These are phyloP conservation scores for Lycopodina hypogea DNA, from an alignment of 37 sponge, comb jelly and placozoan genomes.

Conservation along the genomic window DNA sequence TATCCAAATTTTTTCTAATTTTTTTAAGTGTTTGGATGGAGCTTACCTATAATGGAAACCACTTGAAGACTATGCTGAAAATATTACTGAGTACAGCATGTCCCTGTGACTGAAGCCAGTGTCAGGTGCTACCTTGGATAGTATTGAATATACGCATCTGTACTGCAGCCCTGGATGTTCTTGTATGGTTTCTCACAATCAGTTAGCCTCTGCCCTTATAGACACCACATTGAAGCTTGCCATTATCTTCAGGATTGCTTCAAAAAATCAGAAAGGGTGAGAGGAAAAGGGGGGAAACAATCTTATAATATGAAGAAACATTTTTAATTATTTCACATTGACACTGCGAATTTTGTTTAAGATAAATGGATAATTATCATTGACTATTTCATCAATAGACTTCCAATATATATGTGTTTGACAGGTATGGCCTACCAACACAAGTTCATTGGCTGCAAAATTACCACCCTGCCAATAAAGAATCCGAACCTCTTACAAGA, in stretches of 20 bases:
- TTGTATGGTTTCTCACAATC: conserved; percentile 83
- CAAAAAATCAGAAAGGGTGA: conserved; percentile 97
- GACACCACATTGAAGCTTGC: conserved; percentile 97
- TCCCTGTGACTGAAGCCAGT: conserved; percentile 95
- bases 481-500: conserved; percentile 67
- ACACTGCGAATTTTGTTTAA: too few species aligned
- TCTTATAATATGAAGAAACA: too few species aligned
- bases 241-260: conserved; percentile 98
- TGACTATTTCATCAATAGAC: too few species aligned
- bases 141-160: conserved; percentile 77
- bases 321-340: too few species aligned
- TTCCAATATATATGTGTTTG: too few species aligned
- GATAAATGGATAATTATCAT: too few species aligned
- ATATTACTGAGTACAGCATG: conserved; percentile 95
- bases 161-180: conserved; percentile 82
- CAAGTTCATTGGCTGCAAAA: conserved; percentile 99
- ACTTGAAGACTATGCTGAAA: conserved; percentile 89
- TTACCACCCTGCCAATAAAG: conserved; percentile 71
- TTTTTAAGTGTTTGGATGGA: conserved; percentile 81
- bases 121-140: conserved; percentile 68
- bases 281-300: too few species aligned
- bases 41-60: conserved; percentile 98
- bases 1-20: too few species aligned
- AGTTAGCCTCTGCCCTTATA: too few species aligned
- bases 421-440: too few species aligned